Evolutionary conservation across 2,888 invertebrate species (phyloP), one percentile per base, ranked within the genome.

Genomic region (Drosophila prolongata): DNA sequence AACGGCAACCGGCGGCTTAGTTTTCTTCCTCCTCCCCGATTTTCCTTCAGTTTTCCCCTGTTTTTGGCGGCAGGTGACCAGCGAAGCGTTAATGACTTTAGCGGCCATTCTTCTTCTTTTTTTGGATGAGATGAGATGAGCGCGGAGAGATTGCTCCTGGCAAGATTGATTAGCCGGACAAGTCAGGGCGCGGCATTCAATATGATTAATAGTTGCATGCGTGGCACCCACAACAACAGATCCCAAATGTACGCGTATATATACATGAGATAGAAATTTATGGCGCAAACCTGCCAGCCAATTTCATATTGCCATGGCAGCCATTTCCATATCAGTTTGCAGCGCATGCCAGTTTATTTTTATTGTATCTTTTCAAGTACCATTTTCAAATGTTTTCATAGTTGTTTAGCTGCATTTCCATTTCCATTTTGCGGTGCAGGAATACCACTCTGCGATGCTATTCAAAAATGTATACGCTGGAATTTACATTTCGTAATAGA

Each of bases 71-170:
- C 81, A 79, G 83, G 82, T 84, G 87, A 74, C 78, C 74, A 85
- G 72, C 72, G 75, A 89, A 78, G 80, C 80, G 82, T 84, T 88
- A 88, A 87, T 89, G 89, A 86, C 89, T 86, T 89, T 79, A 81
- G 72, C 85, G 77, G 71, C 71, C 87, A 83, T 87, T 84, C 81
- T 84, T 87, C 84, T 83, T 87, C 27, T 27, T 13, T 87, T 24
- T 27, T 13, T 52, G 53, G 76, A 30, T 30, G 76, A 53, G 74
- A 53, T 55, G 43, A 60, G 47, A 52, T 67, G 59, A 42, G 53
- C 46, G 44, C 24, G 67, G 47, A 53, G 75, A 74, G 67, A 74
- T 78, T 83, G 83, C 60, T 58, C 37, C 60, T 62, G 64, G 64
- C 81, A 86, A 82, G 82, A 82, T 82, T 82, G 82, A 82, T 82